Evolutionary conservation across 1,140 invertebrate species (phyloP), one percentile per base, ranked within the genome.

Genomic region (Cydia fagiglandana): DNA sequence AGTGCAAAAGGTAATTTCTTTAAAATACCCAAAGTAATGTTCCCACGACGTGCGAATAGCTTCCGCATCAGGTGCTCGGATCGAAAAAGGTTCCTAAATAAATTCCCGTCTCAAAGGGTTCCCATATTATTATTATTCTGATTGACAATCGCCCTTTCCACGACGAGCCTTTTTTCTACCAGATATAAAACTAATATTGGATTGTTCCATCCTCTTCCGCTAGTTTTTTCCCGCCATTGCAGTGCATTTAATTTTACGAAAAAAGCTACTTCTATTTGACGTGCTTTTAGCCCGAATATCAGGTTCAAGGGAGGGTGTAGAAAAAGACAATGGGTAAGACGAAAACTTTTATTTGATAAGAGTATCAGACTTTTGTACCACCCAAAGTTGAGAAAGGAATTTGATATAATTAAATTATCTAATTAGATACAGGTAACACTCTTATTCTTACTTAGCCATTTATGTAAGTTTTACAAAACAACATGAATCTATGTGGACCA

Each of bases 151-250:
- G 84, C 81, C 88, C 81, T 85, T 88, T 91, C 82, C 80, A 90
- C 87, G 88, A 84, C 90, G 88, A 86, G 81, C 64, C 76, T 91
- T 93, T 92, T 92, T 91, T 90, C 83, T 86, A 82, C 56, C 84
- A 87, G 83, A 91, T 91, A 92, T 92, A 90, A 91, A 93, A 93
- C 91, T 93, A 93, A 93, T 93, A 93, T 91, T 91, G 89, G 85
- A 88, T 85, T 84, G 89, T 87, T 88, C 89, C 90, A 90, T 91
- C 90, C 90, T 88, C 88, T 91, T 93, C 91, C 90, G 89, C 79
- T 80, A 80, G 81, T 78, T 87, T 90, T 89, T 90, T 91, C 81
- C 79, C 78, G 79, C 78, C 83, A 88, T 84, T 87, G 85, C 86
- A 84, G 77, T 85, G 79, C 79, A 79, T 84, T 87, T 82, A 78